A percentile compares a stretch with the other conserved stretches of the same genome.
These are phyloP conservation scores for Limosa lapponica DNA, from an alignment of 2,797 vertebrate genomes.

Conservation along the genomic window DNA sequence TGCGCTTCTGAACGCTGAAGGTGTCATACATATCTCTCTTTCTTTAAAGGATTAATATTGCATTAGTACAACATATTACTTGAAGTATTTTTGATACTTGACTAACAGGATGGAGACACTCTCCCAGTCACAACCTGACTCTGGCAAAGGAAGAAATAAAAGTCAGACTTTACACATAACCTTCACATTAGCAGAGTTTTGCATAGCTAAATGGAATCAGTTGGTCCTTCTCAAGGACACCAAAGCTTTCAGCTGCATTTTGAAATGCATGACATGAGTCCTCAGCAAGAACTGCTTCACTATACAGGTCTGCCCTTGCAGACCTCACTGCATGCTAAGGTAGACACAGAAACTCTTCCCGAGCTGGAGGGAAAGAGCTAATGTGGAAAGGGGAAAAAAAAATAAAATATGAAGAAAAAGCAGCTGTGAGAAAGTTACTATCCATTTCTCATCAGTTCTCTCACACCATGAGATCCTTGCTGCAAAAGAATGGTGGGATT, in stretches of 20 bases:
- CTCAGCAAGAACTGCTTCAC: not conserved
- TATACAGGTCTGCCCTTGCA: not conserved
- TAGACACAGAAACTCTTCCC: not conserved
- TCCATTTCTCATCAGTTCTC: not conserved
- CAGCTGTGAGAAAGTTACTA: not conserved
- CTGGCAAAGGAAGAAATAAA: not conserved
- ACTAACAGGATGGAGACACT: not conserved
- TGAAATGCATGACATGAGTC: not conserved
- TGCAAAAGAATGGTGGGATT: not conserved
- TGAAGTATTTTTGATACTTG: not conserved
- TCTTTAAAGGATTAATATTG: not conserved
- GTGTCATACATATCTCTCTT: not conserved
- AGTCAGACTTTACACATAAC: not conserved
- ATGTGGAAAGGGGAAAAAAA: not conserved
- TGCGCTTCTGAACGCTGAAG: fast-evolving
- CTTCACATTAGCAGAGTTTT: not conserved
- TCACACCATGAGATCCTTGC: not conserved
- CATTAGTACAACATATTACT: not conserved
- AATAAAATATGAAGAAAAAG: not conserved
- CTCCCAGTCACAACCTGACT: not conserved
- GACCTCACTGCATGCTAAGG: fast-evolving
- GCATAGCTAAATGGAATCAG: not conserved
- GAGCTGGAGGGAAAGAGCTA: not conserved
- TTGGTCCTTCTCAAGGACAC: not conserved
- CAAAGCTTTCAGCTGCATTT: not conserved